Evolutionary conservation across 2,113 vertebrate genomes (phyloP), one percentile per base, ranked within the genome.

Genomic region (Phainopepla nitens): DNA sequence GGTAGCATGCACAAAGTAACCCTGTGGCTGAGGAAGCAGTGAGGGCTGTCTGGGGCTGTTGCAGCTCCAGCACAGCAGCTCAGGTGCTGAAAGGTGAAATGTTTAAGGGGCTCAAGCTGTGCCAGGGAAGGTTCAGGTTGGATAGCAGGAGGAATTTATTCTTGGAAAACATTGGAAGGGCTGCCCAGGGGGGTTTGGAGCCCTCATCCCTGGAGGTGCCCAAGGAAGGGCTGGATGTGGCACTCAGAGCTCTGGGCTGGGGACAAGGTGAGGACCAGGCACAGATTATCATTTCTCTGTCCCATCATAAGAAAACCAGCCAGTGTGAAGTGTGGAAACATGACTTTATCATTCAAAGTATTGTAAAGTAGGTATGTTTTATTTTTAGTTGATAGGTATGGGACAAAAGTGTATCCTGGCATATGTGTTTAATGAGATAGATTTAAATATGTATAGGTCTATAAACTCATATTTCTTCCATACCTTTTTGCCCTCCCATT

Each of bases 151-250:
- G 10, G 31, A 42, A 72, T 80, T 80, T 50, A 9, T 6, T 3
- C 39, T 7, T 69, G 36, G 61, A 27, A 31, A 54, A 7, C 13
- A 9, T 0, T 39, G 49, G 47, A 11, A 54, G 22, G 17, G 39
- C 18, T 69, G 47, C 6, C 15, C 54, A 21, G 56, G 54, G 39
- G 13, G 10, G 53, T 56, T 11, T 85, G 64, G 39, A n/a, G n/a
- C n/a, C n/a, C 28, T 9, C 65, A 47, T 0, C n/a, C 41, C n/a
- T 56, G 75, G 29, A 35, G 72, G n/a, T 54, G 54, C 4, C 49
- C 75, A 41, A 2, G 57, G 56, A 21, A 35, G 4, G 23, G 0
- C 8, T 51, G 62, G 64, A 13, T 0, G 19, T 47, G 56, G n/a
- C 73, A 41, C 39, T 36, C 14, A 6, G 33, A 8, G 82, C 44